Percentiles rank a stretch among this genome's conserved stretches.
Conservation (phyloP, 2,888 invertebrate genomes). For the Ormyrus nitidulus region DNA sequence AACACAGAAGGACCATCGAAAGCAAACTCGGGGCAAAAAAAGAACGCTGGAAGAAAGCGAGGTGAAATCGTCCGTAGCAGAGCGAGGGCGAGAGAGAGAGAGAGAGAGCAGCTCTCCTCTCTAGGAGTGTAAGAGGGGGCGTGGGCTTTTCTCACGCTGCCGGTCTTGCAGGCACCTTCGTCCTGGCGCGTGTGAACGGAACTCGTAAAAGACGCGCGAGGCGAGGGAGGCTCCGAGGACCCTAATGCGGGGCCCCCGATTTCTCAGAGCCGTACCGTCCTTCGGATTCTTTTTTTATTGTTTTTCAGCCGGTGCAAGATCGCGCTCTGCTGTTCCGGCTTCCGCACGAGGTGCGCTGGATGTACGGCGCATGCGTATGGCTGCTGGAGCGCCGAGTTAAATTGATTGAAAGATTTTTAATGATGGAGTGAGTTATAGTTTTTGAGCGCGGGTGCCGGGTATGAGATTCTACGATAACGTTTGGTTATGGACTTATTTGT, state of each 20-base stretch:
- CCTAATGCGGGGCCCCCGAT: background rate
- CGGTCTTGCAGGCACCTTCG: conserved; percentile 9
- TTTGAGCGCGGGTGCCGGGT: too few relatives aligned
- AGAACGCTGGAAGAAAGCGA: background rate
- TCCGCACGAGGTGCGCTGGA: background rate
- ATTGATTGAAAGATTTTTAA: too few relatives aligned
- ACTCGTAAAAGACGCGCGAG: conserved; percentile 52
- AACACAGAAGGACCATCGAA: background rate
- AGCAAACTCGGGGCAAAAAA: too few relatives aligned
- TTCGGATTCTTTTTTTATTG: too few relatives aligned
- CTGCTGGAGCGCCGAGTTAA: too few relatives aligned
- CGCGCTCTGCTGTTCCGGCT: background rate
- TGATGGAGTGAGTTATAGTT: too few relatives aligned
- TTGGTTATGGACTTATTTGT: too few relatives aligned
- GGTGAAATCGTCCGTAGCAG: background rate
- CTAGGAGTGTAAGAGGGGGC: conserved; percentile 47
- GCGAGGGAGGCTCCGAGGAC: conserved; percentile 7
- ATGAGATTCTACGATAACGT: too few relatives aligned
- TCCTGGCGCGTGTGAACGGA: conserved; percentile 64
- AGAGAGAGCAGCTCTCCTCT: conserved; percentile 21
- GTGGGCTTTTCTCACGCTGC: conserved; percentile 62
- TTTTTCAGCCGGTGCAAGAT: too few relatives aligned
- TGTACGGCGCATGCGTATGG: background rate
- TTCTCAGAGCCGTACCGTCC: background rate
- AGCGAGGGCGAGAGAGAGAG: background rate